Base-by-base conservation (phyloP, 2,888 invertebrate genomes). In the Apodemia hepburni region DNA sequence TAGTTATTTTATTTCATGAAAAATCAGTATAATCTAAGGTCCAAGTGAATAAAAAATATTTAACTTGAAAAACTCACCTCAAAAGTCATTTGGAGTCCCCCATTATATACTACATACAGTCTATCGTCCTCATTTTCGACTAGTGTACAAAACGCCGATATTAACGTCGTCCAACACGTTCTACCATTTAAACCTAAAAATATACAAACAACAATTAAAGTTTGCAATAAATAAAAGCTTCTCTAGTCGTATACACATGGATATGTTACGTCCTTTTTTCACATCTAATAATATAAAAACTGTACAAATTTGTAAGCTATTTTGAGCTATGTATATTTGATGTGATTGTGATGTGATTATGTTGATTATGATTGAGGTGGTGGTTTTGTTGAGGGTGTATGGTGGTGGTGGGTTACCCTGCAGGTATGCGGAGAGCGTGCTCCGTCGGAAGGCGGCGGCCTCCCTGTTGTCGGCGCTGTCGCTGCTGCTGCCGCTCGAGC, bases 101-200 rank as follows among this genome's bases (percentile, higher is more conserved):
- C 96, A 75, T 98, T 97, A 76, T 96, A 97, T n/a, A 98, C 95
- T 15, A 98, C 96, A 77, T 96, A 96, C 38, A 98, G 86, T 70
- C 97, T 93, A 84, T 98, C 98, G 74, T 98, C 98, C 73, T 96
- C 96, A 47, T 95, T 96, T 78, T 98, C 98, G 54, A 98, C 95
- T 57, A 98, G 92, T 73, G 97, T 97, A 81, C 97, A 95, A 77
- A 98, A 94, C 59, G 97, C 97, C 57, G 96, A 96, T 78, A 98
- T 97, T 51, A 98, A 89, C n/a, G 98, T 98, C 60, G 97, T 96
- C 98, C 98, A 98, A 80, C 97, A 97, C 0, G 97, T 97, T 64
- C 98, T 93, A 2, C 97, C 97, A 84, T 98, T 98, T 61, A 98
- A 88, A 74, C 96, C 96, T 89, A 87, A 9, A 64, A 70, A 22